A percentile compares a stretch with the other conserved stretches of the same genome.
Conservation (phyloP, 1,140 invertebrate genomes). For the Cherax quadricarinatus region DNA sequence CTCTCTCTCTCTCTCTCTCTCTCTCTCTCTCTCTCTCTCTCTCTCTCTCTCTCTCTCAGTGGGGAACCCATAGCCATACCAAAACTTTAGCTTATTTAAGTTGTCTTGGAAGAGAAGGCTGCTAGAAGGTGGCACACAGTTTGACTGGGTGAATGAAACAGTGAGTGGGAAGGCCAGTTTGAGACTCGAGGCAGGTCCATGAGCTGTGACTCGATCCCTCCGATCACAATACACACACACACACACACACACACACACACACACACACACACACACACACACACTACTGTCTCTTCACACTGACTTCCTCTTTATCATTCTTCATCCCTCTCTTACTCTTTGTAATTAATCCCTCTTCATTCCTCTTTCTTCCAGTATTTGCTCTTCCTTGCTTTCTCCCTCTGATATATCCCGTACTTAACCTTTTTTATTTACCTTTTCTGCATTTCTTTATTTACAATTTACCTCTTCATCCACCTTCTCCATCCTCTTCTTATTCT, state of each 20-base stretch:
- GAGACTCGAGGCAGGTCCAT: too few species aligned
- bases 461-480: background rate
- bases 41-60: too few species aligned
- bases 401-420: background rate
- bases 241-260: background rate
- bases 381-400: background rate
- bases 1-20: background rate
- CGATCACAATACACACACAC: background rate
- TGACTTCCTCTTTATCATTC: background rate
- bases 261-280: background rate
- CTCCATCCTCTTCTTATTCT: background rate
- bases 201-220: background rate
- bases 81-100: too few species aligned
- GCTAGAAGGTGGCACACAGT: too few species aligned
- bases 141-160: too few species aligned
- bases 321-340: background rate
- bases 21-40: background rate
- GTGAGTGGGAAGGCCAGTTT: too few species aligned
- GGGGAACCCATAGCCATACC: too few species aligned
- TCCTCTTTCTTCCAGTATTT: background rate
- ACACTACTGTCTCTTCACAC: background rate
- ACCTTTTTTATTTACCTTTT: background rate
- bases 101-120: too few species aligned
- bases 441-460: background rate
- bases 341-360: background rate